Conservation (phyloP, 2,797 vertebrate species). For the Epinephelus malabaricus region DNA sequence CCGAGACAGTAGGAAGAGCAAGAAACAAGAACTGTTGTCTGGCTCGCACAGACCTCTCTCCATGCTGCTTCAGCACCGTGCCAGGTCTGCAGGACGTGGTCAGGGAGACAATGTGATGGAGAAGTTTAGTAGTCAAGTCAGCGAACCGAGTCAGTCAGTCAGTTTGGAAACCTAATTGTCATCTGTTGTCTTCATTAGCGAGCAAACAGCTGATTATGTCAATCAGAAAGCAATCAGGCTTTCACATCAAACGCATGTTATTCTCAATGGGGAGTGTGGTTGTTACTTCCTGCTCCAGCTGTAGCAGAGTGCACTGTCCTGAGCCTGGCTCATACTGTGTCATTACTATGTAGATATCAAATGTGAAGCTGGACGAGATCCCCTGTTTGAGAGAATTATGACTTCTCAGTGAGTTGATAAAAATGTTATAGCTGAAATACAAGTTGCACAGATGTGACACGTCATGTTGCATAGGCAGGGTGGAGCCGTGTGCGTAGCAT, state of each 20-base stretch:
- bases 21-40: conserved; percentile 65
- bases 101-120: conserved; percentile 37
- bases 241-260: not conserved
- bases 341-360: conserved; percentile 9
- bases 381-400: not conserved
- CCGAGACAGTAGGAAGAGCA: conserved; percentile 68
- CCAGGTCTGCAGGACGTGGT: conserved; percentile 64
- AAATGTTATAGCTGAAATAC: not conserved
- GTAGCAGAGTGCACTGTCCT: not conserved
- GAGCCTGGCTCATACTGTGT: conserved; percentile 3
- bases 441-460: too few species aligned
- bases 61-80: conserved; percentile 52
- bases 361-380: conserved; percentile 18
- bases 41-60: conserved; percentile 56
- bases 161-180: not conserved
- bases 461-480: too few species aligned
- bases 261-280: not conserved
- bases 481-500: too few species aligned
- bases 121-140: conserved; percentile 33
- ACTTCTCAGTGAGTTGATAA: not conserved
- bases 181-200: not conserved
- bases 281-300: not conserved
- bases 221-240: not conserved
- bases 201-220: not conserved
- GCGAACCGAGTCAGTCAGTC: conserved; percentile 11